phyloP scores from a whole-genome alignment of 2,113 vertebrate species.

The Siphamia tubifer region DNA sequence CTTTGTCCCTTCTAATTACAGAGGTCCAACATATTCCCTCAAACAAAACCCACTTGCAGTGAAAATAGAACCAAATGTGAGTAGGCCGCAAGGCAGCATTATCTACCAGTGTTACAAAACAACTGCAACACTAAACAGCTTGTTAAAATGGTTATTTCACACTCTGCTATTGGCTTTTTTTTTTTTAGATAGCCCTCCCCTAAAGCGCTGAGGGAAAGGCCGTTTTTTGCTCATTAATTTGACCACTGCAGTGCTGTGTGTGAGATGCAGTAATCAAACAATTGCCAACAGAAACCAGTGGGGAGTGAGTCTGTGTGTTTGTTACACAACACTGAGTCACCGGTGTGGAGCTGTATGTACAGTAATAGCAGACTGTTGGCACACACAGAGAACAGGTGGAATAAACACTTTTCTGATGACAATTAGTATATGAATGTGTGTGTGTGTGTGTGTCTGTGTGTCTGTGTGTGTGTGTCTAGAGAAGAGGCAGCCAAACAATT shows the following conservation, averaged over 20 bases:
- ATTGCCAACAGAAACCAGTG: background rate
- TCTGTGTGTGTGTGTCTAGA: background rate
- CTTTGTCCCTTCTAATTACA: background rate
- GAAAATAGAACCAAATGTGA: background rate
- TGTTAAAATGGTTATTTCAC: constrained; percentile 6
- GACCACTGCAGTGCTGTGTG: background rate
- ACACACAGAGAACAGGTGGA: constrained; percentile 30
- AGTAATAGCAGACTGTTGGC: constrained; percentile 47
- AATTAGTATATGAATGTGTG: background rate
- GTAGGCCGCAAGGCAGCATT: background rate
- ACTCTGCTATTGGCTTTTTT: background rate
- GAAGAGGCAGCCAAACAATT: background rate
- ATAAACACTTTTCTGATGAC: constrained; percentile 7
- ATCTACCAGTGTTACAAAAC: constrained; percentile 3
- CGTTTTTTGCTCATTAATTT: constrained; percentile 25
- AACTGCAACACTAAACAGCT: background rate
- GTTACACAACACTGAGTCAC: constrained; percentile 60
- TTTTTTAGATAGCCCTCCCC: background rate
- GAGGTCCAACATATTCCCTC: background rate
- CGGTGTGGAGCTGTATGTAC: constrained; percentile 36
- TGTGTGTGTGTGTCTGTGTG: background rate
- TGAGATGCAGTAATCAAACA: constrained; percentile 15
- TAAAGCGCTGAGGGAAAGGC: background rate
- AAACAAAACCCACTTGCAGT: background rate
- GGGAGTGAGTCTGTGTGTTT: constrained; percentile 34